Base-by-base conservation (phyloP, 1,140 invertebrate species). In the Odontomachus brunneus region DNA sequence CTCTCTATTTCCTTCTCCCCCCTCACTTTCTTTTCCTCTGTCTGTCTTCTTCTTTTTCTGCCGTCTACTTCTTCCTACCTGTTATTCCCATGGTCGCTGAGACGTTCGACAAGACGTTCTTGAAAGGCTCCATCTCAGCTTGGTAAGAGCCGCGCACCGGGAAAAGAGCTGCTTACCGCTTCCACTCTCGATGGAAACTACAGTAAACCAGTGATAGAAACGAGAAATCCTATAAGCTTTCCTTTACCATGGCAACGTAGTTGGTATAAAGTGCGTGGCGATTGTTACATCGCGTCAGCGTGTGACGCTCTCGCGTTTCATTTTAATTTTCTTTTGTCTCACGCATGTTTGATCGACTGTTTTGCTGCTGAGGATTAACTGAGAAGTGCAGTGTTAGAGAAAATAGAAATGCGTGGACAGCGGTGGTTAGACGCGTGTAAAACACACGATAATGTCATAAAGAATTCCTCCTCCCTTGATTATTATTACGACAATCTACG, bases 171-270 rank as follows among this genome's bases (percentile, higher is more conserved):
- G 82, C 85, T 83, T 85, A 82, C 85, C 49, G 71, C 26, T 51
- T 76, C 57, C 53, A 80, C 63, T 38, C 69, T 67, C 75, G 5
- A 48, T 44, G 55, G 57, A 74, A 84, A 78, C 80, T 83, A 85
- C 78, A 60, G 84, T 66, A 69, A 85, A 78, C 80, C 73, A 83
- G 44, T 82, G 78, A 76, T 71, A 83, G 84, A 74, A 87, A 82
- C 66, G 85, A 73, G 72, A 85, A 85, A 85, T 83, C 84, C 84
- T 87, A 83, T 85, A 87, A 87, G 85, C 84, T 83, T 69, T 67
- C 55, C 59, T 85, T 85, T 85, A 80, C 84, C 73, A 59, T 74
- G 55, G 65, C 71, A 74, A 85, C 85, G 78, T 66, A 72, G 76
- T 83, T 74, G 48, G 51, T 76, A 75, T 76, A 85, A 85, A 85